phyloP scores from a whole-genome alignment of 2,797 vertebrate genomes.

The Lepidocolaptes lacrymiger region DNA sequence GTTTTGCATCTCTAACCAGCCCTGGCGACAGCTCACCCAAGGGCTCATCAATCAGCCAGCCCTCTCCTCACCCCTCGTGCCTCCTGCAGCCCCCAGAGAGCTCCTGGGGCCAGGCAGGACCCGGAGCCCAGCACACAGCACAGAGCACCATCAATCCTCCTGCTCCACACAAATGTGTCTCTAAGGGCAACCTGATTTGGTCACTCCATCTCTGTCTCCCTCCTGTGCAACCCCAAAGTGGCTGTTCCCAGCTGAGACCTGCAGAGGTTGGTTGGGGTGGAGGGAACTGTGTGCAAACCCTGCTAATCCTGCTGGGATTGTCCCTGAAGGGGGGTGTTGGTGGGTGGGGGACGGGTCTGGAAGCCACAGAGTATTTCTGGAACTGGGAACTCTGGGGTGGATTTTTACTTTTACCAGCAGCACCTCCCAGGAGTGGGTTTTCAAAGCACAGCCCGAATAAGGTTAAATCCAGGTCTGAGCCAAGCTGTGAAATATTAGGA shows the following conservation, averaged over 20 bases:
- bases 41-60: not conserved
- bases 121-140: accelerated
- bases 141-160: not conserved
- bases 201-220: not conserved
- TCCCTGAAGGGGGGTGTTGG: not conserved
- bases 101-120: not conserved
- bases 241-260: not conserved
- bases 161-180: not conserved
- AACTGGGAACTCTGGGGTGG: not conserved
- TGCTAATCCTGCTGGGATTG: not conserved
- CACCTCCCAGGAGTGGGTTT: not conserved
- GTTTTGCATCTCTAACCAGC: conserved; percentile 25
- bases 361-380: accelerated
- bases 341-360: not conserved
- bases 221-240: not conserved
- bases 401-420: not conserved
- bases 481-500: not conserved
- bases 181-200: not conserved
- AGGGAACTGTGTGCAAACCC: not conserved
- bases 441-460: not conserved
- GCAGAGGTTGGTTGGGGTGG: not conserved
- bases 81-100: not conserved
- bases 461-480: not conserved
- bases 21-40: not conserved
- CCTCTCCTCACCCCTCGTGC: accelerated